Conservation (phyloP, 2,797 vertebrate genomes). For the Margarornis squamiger region DNA sequence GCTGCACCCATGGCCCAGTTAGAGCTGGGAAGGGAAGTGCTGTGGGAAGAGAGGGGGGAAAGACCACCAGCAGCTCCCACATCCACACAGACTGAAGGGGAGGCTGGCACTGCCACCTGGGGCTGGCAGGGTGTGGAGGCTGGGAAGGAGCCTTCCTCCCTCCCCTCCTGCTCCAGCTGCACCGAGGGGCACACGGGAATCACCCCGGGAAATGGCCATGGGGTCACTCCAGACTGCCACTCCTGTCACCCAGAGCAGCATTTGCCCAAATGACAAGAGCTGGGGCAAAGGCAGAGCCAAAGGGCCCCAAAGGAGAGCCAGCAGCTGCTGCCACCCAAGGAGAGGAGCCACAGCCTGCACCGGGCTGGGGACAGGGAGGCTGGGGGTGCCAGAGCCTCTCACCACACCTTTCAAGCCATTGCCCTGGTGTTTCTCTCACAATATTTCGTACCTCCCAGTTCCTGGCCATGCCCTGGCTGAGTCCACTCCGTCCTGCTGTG, state of each 20-base stretch:
- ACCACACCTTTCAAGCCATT: accelerated
- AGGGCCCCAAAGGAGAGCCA: not conserved
- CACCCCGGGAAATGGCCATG: not conserved
- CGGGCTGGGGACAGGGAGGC: not conserved
- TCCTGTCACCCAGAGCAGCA: not conserved
- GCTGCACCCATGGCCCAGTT: not conserved
- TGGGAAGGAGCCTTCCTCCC: not conserved
- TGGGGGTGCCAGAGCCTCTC: not conserved
- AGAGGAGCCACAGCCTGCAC: not conserved
- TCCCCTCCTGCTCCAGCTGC: not conserved
- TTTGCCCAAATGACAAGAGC: not conserved
- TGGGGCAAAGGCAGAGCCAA: not conserved
- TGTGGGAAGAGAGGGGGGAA: accelerated
- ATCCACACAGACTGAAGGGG: not conserved
- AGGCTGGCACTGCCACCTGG: not conserved
- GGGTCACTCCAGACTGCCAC: not conserved
- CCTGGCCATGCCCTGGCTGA: accelerated
- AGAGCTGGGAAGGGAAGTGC: not conserved
- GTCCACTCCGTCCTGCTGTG: not conserved
- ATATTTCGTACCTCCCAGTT: no score
- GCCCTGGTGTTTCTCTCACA: not conserved
- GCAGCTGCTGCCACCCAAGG: constrained; percentile 13
- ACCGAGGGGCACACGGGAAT: not conserved
- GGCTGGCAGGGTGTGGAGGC: not conserved
- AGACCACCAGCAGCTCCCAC: not conserved